Conservation (phyloP, 2,888 invertebrate species). For the Beris morrisii region DNA sequence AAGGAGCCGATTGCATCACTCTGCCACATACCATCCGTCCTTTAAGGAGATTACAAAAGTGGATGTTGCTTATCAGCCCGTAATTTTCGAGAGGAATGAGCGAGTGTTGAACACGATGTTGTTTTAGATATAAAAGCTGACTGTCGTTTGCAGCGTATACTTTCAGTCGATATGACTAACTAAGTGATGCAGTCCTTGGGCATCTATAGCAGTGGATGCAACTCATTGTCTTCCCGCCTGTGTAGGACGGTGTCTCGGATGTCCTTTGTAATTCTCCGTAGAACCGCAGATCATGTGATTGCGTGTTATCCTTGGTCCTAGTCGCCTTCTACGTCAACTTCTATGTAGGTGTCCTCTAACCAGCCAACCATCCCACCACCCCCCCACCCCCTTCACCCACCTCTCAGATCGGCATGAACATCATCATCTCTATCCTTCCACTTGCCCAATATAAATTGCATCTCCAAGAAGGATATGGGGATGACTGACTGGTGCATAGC, state of each 20-base stretch:
- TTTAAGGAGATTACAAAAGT: slow-evolving; percentile 24
- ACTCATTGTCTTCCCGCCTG: not conserved
- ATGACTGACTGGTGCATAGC: slow-evolving; percentile 16
- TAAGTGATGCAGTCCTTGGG: not conserved
- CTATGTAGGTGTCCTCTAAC: not conserved
- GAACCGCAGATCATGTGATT: slow-evolving; percentile 35
- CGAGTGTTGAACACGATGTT: not conserved
- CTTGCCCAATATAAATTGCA: slow-evolving; percentile 28
- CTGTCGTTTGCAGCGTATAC: no score
- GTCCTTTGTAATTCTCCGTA: slow-evolving; percentile 32
- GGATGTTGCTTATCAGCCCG: slow-evolving; percentile 22
- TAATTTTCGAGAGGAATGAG: slow-evolving; percentile 4
- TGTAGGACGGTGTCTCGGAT: slow-evolving; percentile 12
- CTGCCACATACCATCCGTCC: slow-evolving; percentile 19
- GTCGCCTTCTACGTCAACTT: slow-evolving; percentile 5
- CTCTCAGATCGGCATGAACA: not conserved
- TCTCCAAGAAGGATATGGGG: not conserved
- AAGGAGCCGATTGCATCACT: slow-evolving; percentile 21
- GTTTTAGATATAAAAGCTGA: no score
- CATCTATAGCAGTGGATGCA: slow-evolving; percentile 31
- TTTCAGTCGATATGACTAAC: not conserved
- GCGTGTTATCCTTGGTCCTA: slow-evolving; percentile 27
- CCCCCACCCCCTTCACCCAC: no score
- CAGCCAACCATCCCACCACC: slow-evolving; percentile 10
- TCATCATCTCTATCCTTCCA: slow-evolving; percentile 17